phyloP scores from a whole-genome alignment of 2,888 invertebrate genomes.

The Paralinhomoeus sp. region DNA sequence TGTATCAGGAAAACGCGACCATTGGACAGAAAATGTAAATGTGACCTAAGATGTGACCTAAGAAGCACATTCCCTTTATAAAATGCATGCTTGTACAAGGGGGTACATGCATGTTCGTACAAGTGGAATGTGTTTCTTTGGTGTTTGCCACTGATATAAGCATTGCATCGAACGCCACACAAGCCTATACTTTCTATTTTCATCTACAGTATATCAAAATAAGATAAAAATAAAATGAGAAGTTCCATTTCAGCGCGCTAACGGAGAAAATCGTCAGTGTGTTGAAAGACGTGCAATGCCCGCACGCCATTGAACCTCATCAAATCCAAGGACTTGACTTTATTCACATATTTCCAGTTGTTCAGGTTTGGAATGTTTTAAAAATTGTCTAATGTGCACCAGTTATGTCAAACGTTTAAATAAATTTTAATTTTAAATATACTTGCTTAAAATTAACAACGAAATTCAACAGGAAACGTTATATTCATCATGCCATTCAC shows the following conservation, averaged over 20 bases:
- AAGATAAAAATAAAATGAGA: no score
- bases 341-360: conserved; percentile 74
- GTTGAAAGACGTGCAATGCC: conserved; percentile 73
- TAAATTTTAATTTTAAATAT: no score
- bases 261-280: conserved; percentile 90
- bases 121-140: neutral
- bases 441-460: no score
- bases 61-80: no score
- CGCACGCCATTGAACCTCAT: conserved; percentile 77
- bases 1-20: conserved; percentile 80
- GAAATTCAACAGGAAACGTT: no score
- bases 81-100: neutral
- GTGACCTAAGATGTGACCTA: no score
- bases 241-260: conserved; percentile 46
- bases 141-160: conserved; percentile 5
- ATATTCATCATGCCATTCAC: no score
- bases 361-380: conserved; percentile 40
- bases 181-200: no score
- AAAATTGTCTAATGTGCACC: no score
- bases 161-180: no score
- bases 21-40: conserved; percentile 89
- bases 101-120: neutral
- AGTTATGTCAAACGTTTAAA: no score
- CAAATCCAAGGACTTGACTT: conserved; percentile 93
- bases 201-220: no score